Percentiles rank a stretch among this genome's conserved stretches.
These are phyloP conservation scores for Chamaea fasciata DNA, from an alignment of 2,113 vertebrate species.

Conservation along the genomic window DNA sequence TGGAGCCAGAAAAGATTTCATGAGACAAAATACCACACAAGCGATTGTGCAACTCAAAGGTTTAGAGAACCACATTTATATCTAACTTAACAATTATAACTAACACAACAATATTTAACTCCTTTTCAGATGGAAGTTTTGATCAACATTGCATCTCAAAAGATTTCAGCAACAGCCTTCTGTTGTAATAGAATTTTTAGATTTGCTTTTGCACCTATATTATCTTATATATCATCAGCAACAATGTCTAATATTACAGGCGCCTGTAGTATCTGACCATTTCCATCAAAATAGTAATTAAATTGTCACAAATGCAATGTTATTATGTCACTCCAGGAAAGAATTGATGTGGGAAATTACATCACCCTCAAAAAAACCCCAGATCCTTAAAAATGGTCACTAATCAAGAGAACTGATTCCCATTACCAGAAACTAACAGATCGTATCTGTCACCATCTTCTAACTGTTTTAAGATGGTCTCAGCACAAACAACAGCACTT, in stretches of 20 bases:
- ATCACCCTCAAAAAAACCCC: neutral
- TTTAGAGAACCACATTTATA: neutral
- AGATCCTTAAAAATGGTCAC: neutral
- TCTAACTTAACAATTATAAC: neutral
- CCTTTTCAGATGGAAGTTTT: neutral
- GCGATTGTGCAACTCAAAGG: neutral
- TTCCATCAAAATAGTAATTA: neutral
- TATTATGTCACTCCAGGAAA: neutral
- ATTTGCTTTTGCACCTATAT: neutral
- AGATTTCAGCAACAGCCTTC: neutral
- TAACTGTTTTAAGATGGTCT: neutral
- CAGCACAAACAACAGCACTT: neutral
- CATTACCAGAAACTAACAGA: neutral
- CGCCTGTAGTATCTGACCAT: accelerated
- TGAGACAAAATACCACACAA: neutral
- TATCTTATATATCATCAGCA: neutral
- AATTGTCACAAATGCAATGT: neutral
- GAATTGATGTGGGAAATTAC: neutral
- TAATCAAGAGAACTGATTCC: neutral
- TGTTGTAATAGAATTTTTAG: neutral
- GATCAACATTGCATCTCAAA: neutral
- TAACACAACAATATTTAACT: neutral
- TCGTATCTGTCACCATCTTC: neutral
- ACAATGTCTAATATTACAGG: neutral
- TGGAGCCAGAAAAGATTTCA: neutral